phyloP scores from a whole-genome alignment of 1,140 invertebrate species.

The Subanguina moxae region DNA sequence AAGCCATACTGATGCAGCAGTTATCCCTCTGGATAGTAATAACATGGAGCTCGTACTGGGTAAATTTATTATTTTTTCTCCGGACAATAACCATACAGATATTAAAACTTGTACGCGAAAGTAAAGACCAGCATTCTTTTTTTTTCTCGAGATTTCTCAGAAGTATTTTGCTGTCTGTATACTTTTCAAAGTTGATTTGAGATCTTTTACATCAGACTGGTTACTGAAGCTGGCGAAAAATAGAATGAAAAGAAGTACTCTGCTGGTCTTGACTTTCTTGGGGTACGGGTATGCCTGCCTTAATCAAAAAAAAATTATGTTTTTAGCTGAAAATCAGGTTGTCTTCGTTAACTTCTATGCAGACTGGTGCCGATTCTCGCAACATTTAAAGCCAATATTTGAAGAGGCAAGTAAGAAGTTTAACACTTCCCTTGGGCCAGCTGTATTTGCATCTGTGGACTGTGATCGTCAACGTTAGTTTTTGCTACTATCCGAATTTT shows the following conservation, averaged over 20 bases:
- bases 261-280: too few relatives aligned
- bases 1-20: not conserved
- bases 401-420: constrained; percentile 71
- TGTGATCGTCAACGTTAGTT: constrained; percentile 82
- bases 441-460: constrained; percentile 86
- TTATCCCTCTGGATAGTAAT: not conserved
- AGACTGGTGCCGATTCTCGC: constrained; percentile 79
- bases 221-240: too few relatives aligned
- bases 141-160: too few relatives aligned
- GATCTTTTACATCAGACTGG: too few relatives aligned
- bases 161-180: too few relatives aligned
- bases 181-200: too few relatives aligned
- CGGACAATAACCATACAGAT: not conserved
- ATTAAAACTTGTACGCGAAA: too few relatives aligned
- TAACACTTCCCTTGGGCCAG: constrained; percentile 1
- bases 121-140: too few relatives aligned
- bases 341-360: constrained; percentile 98
- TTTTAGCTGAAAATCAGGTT: constrained; percentile 65
- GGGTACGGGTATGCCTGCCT: too few relatives aligned
- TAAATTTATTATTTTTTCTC: not conserved
- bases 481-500: constrained; percentile 7
- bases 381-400: constrained; percentile 71
- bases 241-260: too few relatives aligned
- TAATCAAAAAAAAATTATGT: not conserved
- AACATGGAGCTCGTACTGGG: not conserved